A percentile compares a stretch with the other conserved stretches of the same genome.
Conservation (phyloP, 1,140 invertebrate genomes). For the Holcopasites calliopsidis region DNA sequence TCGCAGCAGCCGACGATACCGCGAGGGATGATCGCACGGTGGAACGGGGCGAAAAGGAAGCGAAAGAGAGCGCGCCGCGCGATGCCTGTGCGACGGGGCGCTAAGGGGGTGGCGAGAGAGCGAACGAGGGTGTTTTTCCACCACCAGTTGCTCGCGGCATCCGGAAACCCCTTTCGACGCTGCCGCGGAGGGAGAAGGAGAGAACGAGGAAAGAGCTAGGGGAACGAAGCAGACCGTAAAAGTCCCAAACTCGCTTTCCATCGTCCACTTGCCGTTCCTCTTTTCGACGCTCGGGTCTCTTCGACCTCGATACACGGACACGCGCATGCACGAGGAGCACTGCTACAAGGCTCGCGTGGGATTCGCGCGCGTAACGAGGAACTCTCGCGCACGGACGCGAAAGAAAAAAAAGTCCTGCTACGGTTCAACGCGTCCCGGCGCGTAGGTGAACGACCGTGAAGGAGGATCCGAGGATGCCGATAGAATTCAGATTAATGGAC, state of each 20-base stretch:
- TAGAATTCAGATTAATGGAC: slow-evolving; percentile 33
- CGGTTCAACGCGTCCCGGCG: slow-evolving; percentile 20
- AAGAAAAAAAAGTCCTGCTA: slow-evolving; percentile 15
- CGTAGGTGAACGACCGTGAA: slow-evolving; percentile 16
- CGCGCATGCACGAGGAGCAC: background rate
- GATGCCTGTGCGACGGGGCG: slow-evolving; percentile 48
- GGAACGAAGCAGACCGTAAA: slow-evolving; percentile 72
- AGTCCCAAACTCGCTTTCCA: slow-evolving; percentile 71
- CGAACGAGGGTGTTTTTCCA: slow-evolving; percentile 79
- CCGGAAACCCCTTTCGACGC: slow-evolving; percentile 72
- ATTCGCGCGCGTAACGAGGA: slow-evolving; percentile 45
- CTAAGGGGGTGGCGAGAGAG: slow-evolving; percentile 67
- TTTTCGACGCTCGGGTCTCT: slow-evolving; percentile 23
- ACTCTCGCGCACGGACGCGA: background rate
- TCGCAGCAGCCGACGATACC: slow-evolving; percentile 52
- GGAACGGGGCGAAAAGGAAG: slow-evolving; percentile 59
- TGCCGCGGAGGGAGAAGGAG: slow-evolving; percentile 13
- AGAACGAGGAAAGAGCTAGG: slow-evolving; percentile 20
- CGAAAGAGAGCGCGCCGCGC: slow-evolving; percentile 64
- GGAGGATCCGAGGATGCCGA: slow-evolving; percentile 21
- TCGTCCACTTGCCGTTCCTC: slow-evolving; percentile 45
- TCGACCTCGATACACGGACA: slow-evolving; percentile 32
- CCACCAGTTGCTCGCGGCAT: slow-evolving; percentile 80
- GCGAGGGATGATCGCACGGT: slow-evolving; percentile 52
- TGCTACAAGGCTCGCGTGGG: background rate